Conservation (phyloP, 2,797 vertebrate genomes). For the Percopsis omiscomaycus region DNA sequence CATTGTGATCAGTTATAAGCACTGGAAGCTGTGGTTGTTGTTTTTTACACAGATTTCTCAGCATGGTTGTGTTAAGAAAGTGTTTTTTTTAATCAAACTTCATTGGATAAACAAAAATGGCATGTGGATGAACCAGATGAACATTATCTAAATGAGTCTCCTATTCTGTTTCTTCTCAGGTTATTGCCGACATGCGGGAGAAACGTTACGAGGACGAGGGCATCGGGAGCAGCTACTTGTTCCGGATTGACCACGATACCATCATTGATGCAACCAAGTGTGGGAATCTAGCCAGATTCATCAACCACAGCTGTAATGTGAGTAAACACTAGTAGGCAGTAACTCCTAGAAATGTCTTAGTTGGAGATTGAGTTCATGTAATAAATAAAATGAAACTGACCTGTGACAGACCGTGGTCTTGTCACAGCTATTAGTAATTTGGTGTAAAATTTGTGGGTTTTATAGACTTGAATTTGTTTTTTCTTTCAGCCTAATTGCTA, state of each 20-base stretch:
- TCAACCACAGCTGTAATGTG: conserved; percentile 98
- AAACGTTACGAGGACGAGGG: conserved; percentile 93
- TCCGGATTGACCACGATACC: conserved; percentile 93
- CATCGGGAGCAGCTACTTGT: conserved; percentile 98
- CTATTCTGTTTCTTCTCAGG: conserved; percentile 67
- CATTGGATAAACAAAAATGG: neutral
- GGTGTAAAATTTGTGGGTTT: too few relatives aligned
- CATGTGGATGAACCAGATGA: neutral
- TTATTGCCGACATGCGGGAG: conserved; percentile 95
- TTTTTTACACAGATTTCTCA: neutral
- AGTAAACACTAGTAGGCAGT: conserved; percentile 61
- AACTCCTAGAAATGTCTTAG: neutral
- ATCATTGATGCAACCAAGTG: conserved; percentile 97
- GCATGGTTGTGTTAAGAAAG: neutral
- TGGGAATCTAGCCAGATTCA: conserved; percentile 94
- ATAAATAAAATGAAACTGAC: too few relatives aligned
- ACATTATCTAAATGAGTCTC: neutral
- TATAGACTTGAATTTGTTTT: conserved; percentile 9
- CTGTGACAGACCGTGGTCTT: neutral
- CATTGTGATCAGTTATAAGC: too few relatives aligned
- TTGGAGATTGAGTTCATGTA: neutral
- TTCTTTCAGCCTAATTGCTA: conserved; percentile 94
- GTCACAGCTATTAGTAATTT: too few relatives aligned
- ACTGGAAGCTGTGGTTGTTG: too few relatives aligned
- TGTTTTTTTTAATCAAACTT: neutral